A percentile compares a stretch with the other conserved stretches of the same genome.
Conservation (phyloP, 2,888 invertebrate genomes). For the Meteorus cinctellus region DNA sequence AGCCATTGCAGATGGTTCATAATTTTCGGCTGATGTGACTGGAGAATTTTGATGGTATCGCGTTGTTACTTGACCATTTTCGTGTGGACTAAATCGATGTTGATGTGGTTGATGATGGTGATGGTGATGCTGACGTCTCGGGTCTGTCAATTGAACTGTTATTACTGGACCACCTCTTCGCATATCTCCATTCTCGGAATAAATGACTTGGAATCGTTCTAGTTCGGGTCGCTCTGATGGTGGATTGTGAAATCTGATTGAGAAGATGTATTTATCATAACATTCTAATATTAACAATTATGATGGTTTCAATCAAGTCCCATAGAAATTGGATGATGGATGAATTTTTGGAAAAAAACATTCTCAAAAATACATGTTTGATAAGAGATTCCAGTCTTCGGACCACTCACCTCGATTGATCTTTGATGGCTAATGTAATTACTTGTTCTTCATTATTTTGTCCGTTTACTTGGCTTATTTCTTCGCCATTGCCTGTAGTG, state of each 20-base stretch:
- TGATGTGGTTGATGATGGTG: slow-evolving; percentile 56
- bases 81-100: slow-evolving; percentile 64
- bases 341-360: not conserved
- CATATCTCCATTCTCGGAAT: slow-evolving; percentile 58
- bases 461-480: slow-evolving; percentile 57
- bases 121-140: slow-evolving; percentile 50
- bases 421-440: slow-evolving; percentile 71
- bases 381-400: not conserved
- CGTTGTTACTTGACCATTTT: slow-evolving; percentile 52
- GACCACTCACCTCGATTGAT: slow-evolving; percentile 66
- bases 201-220: slow-evolving; percentile 61
- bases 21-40: slow-evolving; percentile 58
- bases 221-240: slow-evolving; percentile 63
- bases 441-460: slow-evolving; percentile 65
- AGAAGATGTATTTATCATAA: not conserved
- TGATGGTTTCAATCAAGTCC: too few relatives aligned
- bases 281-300: not conserved
- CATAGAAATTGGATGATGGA: not conserved
- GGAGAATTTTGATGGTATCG: slow-evolving; percentile 50
- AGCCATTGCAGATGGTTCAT: slow-evolving; percentile 62
- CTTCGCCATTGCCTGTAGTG: slow-evolving; percentile 61
- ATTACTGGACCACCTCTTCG: slow-evolving; percentile 61
- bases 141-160: slow-evolving; percentile 59
- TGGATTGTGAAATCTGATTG: slow-evolving; percentile 52
- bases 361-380: not conserved